These are phyloP conservation scores for Philereme transversata DNA, from an alignment of 2,888 invertebrate species.

Conservation along the genomic window DNA sequence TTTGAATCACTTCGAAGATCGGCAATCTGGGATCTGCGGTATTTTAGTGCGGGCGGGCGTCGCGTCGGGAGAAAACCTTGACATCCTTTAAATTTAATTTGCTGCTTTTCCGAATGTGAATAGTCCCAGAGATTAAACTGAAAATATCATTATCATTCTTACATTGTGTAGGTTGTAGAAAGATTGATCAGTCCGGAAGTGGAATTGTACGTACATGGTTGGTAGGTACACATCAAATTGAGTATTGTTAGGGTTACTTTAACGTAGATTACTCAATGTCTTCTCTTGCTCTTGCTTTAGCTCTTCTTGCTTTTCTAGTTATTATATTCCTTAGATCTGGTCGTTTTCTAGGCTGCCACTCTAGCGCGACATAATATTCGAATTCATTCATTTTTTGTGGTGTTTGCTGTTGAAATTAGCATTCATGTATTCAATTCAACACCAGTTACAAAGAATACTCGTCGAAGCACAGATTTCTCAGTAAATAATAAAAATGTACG, in stretches of 20 bases:
- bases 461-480: conserved; percentile 41
- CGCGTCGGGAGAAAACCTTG: conserved; percentile 5
- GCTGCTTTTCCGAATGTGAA: conserved; percentile 7
- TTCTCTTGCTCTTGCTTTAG: too few species aligned
- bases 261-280: too few species aligned
- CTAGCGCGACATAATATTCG: conserved; percentile 17
- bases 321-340: too few species aligned
- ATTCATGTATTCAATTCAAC: conserved; percentile 50
- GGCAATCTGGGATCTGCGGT: background rate
- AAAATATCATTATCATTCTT: background rate
- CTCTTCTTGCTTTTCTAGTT: too few species aligned
- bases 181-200: background rate
- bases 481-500: conserved; percentile 42
- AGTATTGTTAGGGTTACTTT: too few species aligned
- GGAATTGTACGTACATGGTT: too few species aligned
- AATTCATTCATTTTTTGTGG: conserved; percentile 35
- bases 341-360: conserved; percentile 3
- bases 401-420: conserved; percentile 34
- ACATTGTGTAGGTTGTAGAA: background rate
- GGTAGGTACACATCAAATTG: too few species aligned
- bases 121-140: background rate
- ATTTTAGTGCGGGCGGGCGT: conserved; percentile 5
- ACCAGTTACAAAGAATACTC: conserved; percentile 42
- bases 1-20: conserved; percentile 8
- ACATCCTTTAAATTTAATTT: conserved; percentile 9